Evolutionary conservation across 2,888 invertebrate species (phyloP), one percentile per base, ranked within the genome.

Genomic region (Punctoribates punctum): DNA sequence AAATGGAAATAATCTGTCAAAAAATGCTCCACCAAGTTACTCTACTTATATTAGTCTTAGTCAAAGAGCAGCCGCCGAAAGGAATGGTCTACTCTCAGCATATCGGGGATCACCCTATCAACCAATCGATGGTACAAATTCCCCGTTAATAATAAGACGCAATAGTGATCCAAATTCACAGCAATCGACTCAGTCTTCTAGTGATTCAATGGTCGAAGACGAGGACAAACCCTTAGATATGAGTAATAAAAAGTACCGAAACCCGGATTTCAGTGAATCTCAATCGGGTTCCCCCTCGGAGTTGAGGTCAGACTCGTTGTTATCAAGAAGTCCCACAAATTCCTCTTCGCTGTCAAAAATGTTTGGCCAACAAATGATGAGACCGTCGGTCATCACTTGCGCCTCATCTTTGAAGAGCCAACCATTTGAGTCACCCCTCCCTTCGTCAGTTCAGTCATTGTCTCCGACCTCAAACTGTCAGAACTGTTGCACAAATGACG

Each of bases 341-440:
- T n/a, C 54, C 27, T 72, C 48, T 5, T 23, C 73, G 25, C 20
- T 72, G 15, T 15, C 75, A n/a, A 4, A 70, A n/a, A 23, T 57
- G 25, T 57, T 73, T 20, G 46, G 67, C 9, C 70, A 74, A 15
- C 79, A 80, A 73, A 80, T 80, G 72, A 73, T 78, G 29, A 77
- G 88, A 73, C 89, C 90, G 46, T 88, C 90, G 27, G 90, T 90
- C 80, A 90, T 90, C 80, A 88, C 88, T 9, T 85, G 89, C 84
- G 85, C 86, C 54, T 84, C 86, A 80, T 42, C 77, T 79, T 72
- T 73, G 76, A 34, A 67, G 78, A 77, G 46, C 70, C 78, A 78
- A 42, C n/a, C 62, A 17, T 29, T 27, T 5, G n/a, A 42, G 4
- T 34, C 65, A 9, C 34, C 62, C 17, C 77, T 77, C 46, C 77